Evolutionary conservation across 2,888 invertebrate genomes (phyloP).

Genomic region (Polyploca ridens): DNA sequence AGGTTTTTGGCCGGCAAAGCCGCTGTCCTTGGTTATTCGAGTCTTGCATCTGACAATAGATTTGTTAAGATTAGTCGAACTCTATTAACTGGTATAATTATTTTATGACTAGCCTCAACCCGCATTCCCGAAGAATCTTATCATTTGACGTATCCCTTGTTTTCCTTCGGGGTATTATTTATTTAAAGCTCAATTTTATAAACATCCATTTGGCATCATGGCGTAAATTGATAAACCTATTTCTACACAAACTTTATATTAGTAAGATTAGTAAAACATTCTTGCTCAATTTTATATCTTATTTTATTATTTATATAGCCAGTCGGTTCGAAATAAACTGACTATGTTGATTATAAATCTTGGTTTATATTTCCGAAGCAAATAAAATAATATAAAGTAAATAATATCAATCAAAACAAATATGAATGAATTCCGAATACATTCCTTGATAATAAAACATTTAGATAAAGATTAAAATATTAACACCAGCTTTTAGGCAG

Average conservation of each 20-base stretch:
- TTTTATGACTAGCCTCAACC: neutral
- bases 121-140: too few relatives aligned
- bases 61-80: neutral
- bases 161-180: too few relatives aligned
- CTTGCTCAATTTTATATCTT: neutral
- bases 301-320: too few relatives aligned
- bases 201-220: too few relatives aligned
- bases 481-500: too few relatives aligned
- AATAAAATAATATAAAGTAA: conserved; percentile 3
- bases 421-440: neutral
- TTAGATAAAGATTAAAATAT: too few relatives aligned
- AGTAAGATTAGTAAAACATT: too few relatives aligned
- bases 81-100: neutral
- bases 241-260: too few relatives aligned
- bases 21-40: neutral
- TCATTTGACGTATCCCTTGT: too few relatives aligned
- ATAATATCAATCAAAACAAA: neutral
- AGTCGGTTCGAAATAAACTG: neutral
- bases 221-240: too few relatives aligned
- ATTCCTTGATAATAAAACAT: too few relatives aligned
- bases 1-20: neutral
- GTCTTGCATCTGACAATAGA: conserved; percentile 1
- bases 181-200: too few relatives aligned
- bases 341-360: neutral
- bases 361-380: neutral